phyloP scores from a whole-genome alignment of 1,140 invertebrate genomes.

The Olivierus martensii region DNA sequence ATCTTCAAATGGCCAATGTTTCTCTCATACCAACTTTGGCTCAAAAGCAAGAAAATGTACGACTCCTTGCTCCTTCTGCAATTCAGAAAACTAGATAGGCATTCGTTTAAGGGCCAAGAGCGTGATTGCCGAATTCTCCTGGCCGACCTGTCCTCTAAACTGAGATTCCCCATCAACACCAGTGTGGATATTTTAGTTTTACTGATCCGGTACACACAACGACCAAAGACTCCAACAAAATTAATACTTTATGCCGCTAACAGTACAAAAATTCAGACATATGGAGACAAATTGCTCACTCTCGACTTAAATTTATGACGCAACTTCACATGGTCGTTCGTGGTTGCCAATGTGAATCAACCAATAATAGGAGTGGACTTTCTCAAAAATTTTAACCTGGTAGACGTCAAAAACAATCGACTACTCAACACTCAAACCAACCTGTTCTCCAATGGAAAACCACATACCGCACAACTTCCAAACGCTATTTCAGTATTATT shows the following conservation, averaged over 20 bases:
- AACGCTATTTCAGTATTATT: too few relatives aligned
- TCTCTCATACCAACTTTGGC: slow-evolving; percentile 11
- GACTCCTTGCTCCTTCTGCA: not conserved
- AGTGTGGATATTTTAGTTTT: slow-evolving; percentile 1
- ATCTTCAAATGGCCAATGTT: slow-evolving; percentile 2
- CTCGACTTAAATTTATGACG: slow-evolving; percentile 5
- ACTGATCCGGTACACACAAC: not conserved
- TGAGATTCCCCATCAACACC: slow-evolving; percentile 1
- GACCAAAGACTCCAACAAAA: not conserved
- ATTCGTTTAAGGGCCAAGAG: not conserved
- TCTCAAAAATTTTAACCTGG: slow-evolving; percentile 2
- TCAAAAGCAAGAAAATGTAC: slow-evolving; percentile 7
- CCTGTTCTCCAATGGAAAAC: not conserved
- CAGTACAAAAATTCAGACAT: slow-evolving; percentile 1
- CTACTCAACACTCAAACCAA: slow-evolving; percentile 3
- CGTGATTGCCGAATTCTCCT: not conserved
- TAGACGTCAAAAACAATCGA: not conserved
- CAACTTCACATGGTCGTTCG: not conserved
- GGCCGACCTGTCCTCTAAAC: not conserved
- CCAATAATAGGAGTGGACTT: slow-evolving; percentile 11
- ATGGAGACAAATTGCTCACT: not conserved
- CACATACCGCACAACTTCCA: too few relatives aligned
- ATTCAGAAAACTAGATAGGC: not conserved
- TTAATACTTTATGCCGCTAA: slow-evolving; percentile 3
- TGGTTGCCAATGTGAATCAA: slow-evolving; percentile 4